Percentiles rank a stretch among this genome's conserved stretches.
These are phyloP conservation scores for Xenentodon cancila DNA, from an alignment of 2,797 vertebrate species.

Conservation along the genomic window DNA sequence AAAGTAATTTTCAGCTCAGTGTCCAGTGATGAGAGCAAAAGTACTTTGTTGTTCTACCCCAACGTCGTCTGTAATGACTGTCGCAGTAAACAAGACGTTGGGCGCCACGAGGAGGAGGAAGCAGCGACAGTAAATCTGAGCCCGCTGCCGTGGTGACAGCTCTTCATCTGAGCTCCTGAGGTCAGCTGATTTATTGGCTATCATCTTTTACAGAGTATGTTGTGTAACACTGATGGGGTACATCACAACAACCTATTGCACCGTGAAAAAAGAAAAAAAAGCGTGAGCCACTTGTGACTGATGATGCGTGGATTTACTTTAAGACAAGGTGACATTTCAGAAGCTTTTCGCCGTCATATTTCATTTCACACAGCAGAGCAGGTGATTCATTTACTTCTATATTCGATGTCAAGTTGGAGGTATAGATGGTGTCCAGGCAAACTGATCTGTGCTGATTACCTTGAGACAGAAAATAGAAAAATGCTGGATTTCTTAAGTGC, in stretches of 20 bases:
- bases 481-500: neutral
- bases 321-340: constrained; percentile 56
- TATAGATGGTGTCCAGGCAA: constrained; percentile 13
- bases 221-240: constrained; percentile 61
- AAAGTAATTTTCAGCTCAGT: too few species aligned
- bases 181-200: constrained; percentile 70
- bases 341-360: constrained; percentile 29
- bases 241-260: constrained; percentile 47
- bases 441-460: constrained; percentile 11
- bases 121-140: constrained; percentile 53
- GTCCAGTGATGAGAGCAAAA: too few species aligned
- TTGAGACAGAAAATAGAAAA: neutral
- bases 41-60: too few species aligned
- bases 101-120: constrained; percentile 29
- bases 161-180: constrained; percentile 67
- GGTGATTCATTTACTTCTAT: constrained; percentile 35
- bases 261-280: constrained; percentile 34
- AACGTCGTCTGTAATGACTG: constrained; percentile 37
- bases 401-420: constrained; percentile 26
- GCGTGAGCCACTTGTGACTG: constrained; percentile 53
- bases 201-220: constrained; percentile 60
- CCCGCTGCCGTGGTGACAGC: constrained; percentile 44
- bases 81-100: constrained; percentile 38
- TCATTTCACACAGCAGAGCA: constrained; percentile 24
- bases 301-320: constrained; percentile 53